phyloP scores from a whole-genome alignment of 2,113 vertebrate species.

The Corynorhinus townsendii region DNA sequence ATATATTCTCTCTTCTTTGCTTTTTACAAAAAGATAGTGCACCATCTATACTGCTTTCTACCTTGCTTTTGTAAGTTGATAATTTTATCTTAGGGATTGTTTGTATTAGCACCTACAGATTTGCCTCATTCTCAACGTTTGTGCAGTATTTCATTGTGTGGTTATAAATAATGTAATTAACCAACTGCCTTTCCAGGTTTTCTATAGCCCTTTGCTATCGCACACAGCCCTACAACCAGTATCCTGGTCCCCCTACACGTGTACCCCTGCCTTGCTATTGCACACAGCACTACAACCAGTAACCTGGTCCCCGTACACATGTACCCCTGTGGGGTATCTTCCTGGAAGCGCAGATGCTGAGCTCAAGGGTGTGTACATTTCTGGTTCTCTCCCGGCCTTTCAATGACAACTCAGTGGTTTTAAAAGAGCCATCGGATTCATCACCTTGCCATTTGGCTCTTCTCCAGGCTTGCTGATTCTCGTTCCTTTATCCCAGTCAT shows the following conservation, averaged over 20 bases:
- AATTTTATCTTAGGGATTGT: background rate
- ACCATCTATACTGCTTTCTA: background rate
- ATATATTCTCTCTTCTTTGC: background rate
- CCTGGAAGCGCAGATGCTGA: background rate
- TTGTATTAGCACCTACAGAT: background rate
- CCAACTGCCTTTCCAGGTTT: background rate
- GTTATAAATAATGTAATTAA: background rate
- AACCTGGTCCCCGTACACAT: background rate
- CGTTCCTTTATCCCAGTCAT: background rate
- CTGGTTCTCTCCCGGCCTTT: background rate
- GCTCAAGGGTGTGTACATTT: background rate
- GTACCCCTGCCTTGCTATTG: background rate
- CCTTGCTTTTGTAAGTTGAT: background rate
- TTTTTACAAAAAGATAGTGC: background rate
- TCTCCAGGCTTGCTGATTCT: background rate
- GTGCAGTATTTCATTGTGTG: background rate
- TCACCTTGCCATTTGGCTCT: background rate
- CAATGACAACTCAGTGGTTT: background rate
- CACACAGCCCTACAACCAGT: background rate
- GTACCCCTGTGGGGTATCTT: background rate
- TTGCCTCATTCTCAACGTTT: background rate
- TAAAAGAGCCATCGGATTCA: background rate
- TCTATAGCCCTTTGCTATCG: background rate
- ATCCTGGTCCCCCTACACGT: background rate
- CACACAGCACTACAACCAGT: background rate